Evolutionary conservation across 2,113 vertebrate species (phyloP).

Genomic region (Taurulus bubalis): DNA sequence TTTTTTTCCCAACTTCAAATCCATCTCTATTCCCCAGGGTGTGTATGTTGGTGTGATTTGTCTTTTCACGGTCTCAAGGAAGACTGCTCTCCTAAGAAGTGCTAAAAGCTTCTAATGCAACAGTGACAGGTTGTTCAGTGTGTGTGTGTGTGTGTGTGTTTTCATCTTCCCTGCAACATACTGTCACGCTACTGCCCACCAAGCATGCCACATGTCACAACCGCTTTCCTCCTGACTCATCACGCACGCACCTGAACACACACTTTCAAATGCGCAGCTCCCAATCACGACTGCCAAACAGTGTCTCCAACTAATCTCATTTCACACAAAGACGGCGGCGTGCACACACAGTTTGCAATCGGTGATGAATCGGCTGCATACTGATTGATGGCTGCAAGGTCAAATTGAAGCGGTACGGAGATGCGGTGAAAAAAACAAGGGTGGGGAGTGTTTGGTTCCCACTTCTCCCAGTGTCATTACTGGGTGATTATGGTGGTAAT

Average conservation of each 20-base stretch:
- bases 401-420: conserved; percentile 16
- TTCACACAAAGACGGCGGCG: conserved; percentile 5
- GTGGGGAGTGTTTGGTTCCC: conserved; percentile 37
- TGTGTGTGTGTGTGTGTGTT: conserved; percentile 34
- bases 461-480: conserved; percentile 61
- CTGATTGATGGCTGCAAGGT: conserved; percentile 57
- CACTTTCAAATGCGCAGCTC: conserved; percentile 13
- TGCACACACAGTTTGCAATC: conserved; percentile 25
- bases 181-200: conserved; percentile 48
- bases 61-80: conserved; percentile 46
- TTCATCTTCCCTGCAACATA: conserved; percentile 25
- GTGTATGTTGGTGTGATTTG: conserved; percentile 17
- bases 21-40: conserved; percentile 5
- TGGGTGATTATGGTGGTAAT: conserved; percentile 69
- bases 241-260: conserved; percentile 1
- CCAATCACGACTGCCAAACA: not conserved
- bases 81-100: conserved; percentile 46
- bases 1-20: conserved; percentile 11
- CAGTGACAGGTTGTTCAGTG: conserved; percentile 55
- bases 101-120: conserved; percentile 69
- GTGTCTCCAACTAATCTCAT: not conserved
- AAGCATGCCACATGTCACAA: conserved; percentile 60
- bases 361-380: conserved; percentile 4
- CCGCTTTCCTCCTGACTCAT: conserved; percentile 45
- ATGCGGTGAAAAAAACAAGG: conserved; percentile 5